Percentiles rank a stretch among this genome's conserved stretches.
phyloP scores from a whole-genome alignment of 64 coral and sea anemone genomes.

The Actinia tenebrosa region DNA sequence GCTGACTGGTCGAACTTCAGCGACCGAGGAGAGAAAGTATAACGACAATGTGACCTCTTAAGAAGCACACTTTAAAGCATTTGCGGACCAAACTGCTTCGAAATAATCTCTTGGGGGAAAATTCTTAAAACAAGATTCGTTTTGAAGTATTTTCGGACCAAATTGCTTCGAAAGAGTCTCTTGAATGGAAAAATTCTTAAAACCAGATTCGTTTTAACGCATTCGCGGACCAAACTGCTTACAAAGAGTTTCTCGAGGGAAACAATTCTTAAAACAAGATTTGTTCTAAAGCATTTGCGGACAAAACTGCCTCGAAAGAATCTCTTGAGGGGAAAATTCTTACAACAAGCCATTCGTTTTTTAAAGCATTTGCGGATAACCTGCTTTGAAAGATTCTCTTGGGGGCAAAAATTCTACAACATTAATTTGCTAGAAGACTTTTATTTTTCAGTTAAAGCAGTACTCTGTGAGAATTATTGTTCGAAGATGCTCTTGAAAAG shows the following conservation, averaged over 20 bases:
- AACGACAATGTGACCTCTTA: background rate
- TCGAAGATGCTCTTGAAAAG: background rate
- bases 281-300: too few relatives aligned
- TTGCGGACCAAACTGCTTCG: too few relatives aligned
- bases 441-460: background rate
- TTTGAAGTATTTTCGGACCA: too few relatives aligned
- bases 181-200: too few relatives aligned
- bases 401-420: too few relatives aligned
- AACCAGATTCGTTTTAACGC: background rate
- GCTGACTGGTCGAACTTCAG: slow-evolving; percentile 16
- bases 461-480: background rate
- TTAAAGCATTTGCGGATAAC: too few relatives aligned
- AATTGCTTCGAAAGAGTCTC: too few relatives aligned
- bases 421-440: too few relatives aligned
- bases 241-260: background rate
- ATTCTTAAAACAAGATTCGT: background rate
- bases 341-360: background rate
- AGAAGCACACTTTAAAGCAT: too few relatives aligned
- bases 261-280: background rate
- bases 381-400: too few relatives aligned
- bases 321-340: background rate
- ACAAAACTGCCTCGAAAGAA: too few relatives aligned
- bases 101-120: too few relatives aligned
- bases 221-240: background rate
- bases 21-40: slow-evolving; percentile 28